Percentiles rank a stretch among this genome's conserved stretches.
phyloP scores from a whole-genome alignment of 1,140 invertebrate genomes.

The Musca domestica region DNA sequence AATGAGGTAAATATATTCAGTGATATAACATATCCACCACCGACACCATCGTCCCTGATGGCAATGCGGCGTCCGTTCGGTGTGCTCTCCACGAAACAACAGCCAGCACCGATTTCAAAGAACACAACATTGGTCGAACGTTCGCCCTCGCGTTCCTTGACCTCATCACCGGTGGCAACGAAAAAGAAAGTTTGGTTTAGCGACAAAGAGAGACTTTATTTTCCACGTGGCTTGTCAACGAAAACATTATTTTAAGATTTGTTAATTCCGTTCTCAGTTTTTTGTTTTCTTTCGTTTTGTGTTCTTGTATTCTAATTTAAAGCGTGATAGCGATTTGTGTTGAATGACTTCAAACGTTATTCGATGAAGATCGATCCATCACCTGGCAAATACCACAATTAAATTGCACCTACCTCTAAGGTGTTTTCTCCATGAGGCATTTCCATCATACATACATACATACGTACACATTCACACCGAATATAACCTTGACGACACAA shows the following conservation, averaged over 20 bases:
- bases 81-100: slow-evolving; percentile 1
- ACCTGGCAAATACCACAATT: too few species aligned
- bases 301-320: too few species aligned
- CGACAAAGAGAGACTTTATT: slow-evolving; percentile 51
- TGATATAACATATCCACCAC: slow-evolving; percentile 49
- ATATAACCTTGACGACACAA: too few species aligned
- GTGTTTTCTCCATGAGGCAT: too few species aligned
- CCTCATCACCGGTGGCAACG: slow-evolving; percentile 25
- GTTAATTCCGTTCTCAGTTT: too few species aligned
- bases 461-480: too few species aligned
- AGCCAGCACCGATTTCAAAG: slow-evolving; percentile 14
- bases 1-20: slow-evolving; percentile 54
- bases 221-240: slow-evolving; percentile 1
- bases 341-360: too few species aligned
- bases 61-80: slow-evolving; percentile 9
- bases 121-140: slow-evolving; percentile 22
- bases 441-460: too few species aligned
- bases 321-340: too few species aligned
- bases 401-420: too few species aligned
- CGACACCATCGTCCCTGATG: slow-evolving; percentile 30
- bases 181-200: slow-evolving; percentile 53
- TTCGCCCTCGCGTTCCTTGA: slow-evolving; percentile 18
- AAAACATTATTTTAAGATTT: background rate
- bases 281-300: too few species aligned
- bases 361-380: too few species aligned